Base-by-base conservation (phyloP, 2,888 invertebrate genomes). In the Orchesella flavescens region DNA sequence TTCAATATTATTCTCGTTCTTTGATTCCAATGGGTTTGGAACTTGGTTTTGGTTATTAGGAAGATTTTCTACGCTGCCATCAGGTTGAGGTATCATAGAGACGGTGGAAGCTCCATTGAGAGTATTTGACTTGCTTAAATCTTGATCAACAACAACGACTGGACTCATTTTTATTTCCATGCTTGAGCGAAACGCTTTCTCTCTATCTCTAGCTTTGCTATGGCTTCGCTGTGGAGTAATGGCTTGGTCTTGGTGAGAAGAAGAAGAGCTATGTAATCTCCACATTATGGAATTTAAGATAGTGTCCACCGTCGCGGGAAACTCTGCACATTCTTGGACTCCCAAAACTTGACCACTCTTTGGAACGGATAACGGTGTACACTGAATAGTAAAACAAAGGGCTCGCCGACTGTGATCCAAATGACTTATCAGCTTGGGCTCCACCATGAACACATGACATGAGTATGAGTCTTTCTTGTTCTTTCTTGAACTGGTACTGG, bases 361-460 rank as follows among this genome's bases (percentile, higher is more conserved):
- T 80, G 87, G 87, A 87, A 94, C 95, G 0, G 94, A 93, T 2
- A 95, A 93, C 0, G 94, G 93, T 0, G 96, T 95, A 89, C 97
- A 97, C n/a, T 92, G 92, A 79, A 98, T 94, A 87, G 94, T 94
- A 90, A 98, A 98, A 87, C 93, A 93, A 87, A 93, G 93, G 0
- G 97, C 96, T 89, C 94, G 94, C n/a, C 93, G 91, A 1, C 93
- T 91, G 90, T 98, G 98, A 59, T 93, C 92, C 43, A 92, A 93
- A 89, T 98, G 98, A 83, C 95, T 94, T 3, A 94, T 93, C 88
- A 96, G 91, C 90, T 96, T 94, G 0, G 96, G 94, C 89, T 98
- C 97, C 10, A 97, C 95, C 83, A 96, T 96, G 90, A 98, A 98
- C 0, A 98, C 96, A 90, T 98, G 98, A 89, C 98, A 97, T 74